Evolutionary conservation across 2,888 invertebrate genomes (phyloP).

Genomic region (Caenorhabditis virilis): DNA sequence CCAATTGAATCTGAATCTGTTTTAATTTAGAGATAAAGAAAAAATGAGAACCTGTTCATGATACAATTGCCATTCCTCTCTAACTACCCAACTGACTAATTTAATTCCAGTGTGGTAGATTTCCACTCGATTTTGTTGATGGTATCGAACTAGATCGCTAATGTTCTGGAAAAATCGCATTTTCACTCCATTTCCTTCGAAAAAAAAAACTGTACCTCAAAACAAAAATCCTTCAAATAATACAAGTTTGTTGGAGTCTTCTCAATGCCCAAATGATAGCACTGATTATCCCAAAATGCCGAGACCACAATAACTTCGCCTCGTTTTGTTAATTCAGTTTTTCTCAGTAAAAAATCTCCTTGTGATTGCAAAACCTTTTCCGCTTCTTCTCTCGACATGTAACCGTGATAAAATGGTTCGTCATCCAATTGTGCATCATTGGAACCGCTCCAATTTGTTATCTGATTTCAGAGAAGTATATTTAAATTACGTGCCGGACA

Average conservation of each 20-base stretch:
- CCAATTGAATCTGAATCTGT: slow-evolving; percentile 45
- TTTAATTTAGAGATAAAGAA: neutral
- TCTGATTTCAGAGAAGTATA: slow-evolving; percentile 16
- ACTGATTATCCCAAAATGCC: slow-evolving; percentile 22
- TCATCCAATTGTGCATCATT: slow-evolving; percentile 43
- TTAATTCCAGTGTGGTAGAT: slow-evolving; percentile 36
- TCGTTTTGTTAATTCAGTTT: slow-evolving; percentile 27
- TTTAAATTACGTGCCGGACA: too few relatives aligned
- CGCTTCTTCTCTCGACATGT: slow-evolving; percentile 47
- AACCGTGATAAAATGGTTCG: slow-evolving; percentile 55
- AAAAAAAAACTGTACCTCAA: slow-evolving; percentile 30
- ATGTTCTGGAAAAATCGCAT: slow-evolving; percentile 34
- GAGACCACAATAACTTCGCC: slow-evolving; percentile 39
- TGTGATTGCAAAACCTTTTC: slow-evolving; percentile 34
- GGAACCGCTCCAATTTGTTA: slow-evolving; percentile 30
- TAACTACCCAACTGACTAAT: slow-evolving; percentile 30
- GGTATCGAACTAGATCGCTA: slow-evolving; percentile 47
- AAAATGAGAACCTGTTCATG: slow-evolving; percentile 46
- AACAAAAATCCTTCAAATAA: slow-evolving; percentile 49
- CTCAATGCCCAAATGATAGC: slow-evolving; percentile 42
- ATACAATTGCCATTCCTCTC: slow-evolving; percentile 55
- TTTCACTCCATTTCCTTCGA: slow-evolving; percentile 1
- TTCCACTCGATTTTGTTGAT: slow-evolving; percentile 34
- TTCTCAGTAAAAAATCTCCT: slow-evolving; percentile 45
- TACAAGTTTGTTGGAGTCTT: slow-evolving; percentile 32